Percentiles rank a stretch among this genome's conserved stretches.
These are phyloP conservation scores for Agrochola macilenta DNA, from an alignment of 2,888 invertebrate species.

Conservation along the genomic window DNA sequence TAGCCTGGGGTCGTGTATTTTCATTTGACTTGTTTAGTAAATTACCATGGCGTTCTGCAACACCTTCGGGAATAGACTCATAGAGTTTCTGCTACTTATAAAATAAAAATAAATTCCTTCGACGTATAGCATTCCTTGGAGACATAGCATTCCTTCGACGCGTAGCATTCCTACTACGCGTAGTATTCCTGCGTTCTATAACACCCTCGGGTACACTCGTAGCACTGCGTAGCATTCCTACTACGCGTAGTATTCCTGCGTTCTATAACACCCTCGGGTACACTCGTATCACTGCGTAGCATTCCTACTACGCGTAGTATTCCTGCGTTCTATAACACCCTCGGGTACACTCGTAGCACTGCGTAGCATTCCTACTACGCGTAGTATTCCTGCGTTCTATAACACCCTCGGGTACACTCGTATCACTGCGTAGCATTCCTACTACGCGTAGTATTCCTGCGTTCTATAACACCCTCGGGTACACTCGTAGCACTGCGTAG, in stretches of 20 bases:
- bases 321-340: background rate
- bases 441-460: background rate
- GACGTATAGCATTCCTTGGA: too few species aligned
- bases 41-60: background rate
- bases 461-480: background rate
- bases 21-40: background rate
- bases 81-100: background rate
- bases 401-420: background rate
- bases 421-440: conserved; percentile 1
- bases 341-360: background rate
- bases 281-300: conserved; percentile 1
- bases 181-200: background rate
- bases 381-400: background rate
- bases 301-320: background rate
- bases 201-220: background rate
- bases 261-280: background rate
- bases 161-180: too few species aligned
- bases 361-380: too few species aligned
- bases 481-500: conserved; percentile 1
- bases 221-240: conserved; percentile 1
- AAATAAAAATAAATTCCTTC: too few species aligned
- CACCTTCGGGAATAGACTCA: background rate
- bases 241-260: background rate
- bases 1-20: background rate
- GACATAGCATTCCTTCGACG: too few species aligned